Conservation (phyloP, 23 tunicate genomes). For the Pegea sp. region DNA sequence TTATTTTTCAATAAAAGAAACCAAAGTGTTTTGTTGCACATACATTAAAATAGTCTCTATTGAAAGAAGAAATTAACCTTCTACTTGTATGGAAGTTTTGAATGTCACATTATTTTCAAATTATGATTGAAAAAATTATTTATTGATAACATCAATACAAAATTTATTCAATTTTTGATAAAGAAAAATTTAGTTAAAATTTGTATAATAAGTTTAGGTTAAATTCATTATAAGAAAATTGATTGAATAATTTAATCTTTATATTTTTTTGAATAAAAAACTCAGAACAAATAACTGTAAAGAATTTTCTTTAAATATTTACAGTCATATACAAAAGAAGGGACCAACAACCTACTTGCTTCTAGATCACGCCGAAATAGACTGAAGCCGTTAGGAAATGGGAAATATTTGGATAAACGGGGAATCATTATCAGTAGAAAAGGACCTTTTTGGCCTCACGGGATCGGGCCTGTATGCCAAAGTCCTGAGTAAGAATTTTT, state of each 20-base stretch:
- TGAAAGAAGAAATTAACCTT: too few species aligned
- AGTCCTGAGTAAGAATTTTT: conserved; percentile 51
- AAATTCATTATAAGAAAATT: too few species aligned
- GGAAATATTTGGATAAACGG: conserved; percentile 60
- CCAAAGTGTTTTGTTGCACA: too few species aligned
- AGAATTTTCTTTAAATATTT: not conserved
- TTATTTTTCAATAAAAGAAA: not conserved
- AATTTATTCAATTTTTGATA: too few species aligned
- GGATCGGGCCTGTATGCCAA: conserved; percentile 79
- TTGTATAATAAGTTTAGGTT: too few species aligned
- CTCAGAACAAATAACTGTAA: not conserved
- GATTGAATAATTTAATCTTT: too few species aligned
- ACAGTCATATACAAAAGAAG: conserved; percentile 76
- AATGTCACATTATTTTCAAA: too few species aligned
- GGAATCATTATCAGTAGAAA: conserved; percentile 54
- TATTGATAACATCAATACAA: too few species aligned
- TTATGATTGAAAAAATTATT: too few species aligned
- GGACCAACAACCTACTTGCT: conserved; percentile 42
- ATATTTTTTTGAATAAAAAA: not conserved
- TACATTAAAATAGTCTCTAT: too few species aligned
- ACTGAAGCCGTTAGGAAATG: conserved; percentile 52
- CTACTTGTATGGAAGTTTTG: too few species aligned
- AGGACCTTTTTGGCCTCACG: conserved; percentile 93
- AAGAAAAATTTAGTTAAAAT: too few species aligned
- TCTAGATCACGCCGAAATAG: conserved; percentile 45